Evolutionary conservation across 2,888 invertebrate genomes (phyloP).

Genomic region (Drosophila nr. perissopoda): DNA sequence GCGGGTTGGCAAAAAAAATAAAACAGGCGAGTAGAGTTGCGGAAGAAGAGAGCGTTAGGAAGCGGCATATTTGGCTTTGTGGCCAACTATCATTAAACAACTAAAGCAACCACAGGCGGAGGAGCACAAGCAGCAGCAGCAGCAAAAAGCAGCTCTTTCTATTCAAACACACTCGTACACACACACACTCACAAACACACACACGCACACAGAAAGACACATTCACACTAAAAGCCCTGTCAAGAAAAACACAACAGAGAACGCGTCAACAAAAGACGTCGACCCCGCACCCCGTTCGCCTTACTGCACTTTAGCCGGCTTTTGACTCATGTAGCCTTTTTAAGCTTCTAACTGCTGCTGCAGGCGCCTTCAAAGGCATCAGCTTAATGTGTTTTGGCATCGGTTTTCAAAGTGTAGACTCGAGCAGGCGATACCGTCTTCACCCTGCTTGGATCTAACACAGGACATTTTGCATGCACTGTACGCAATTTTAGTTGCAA

Average conservation of each 20-base stretch:
- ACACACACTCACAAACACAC: conserved; percentile 18
- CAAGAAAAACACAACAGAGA: conserved; percentile 39
- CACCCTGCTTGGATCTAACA: background rate
- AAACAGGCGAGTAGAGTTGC: conserved; percentile 8
- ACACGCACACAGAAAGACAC: conserved; percentile 2
- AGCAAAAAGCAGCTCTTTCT: conserved; percentile 23
- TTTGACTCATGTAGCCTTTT: conserved; percentile 67
- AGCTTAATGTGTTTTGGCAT: conserved; percentile 71
- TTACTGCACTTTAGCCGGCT: conserved; percentile 33
- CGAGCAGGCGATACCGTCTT: background rate
- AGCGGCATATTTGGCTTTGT: conserved; percentile 69
- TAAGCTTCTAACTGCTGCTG: conserved; percentile 64
- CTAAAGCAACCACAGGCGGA: conserved; percentile 59
- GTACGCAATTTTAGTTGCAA: background rate
- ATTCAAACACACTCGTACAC: conserved; percentile 15
- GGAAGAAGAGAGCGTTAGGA: conserved; percentile 35
- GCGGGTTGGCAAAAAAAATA: conserved; percentile 36
- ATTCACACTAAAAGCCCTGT: conserved; percentile 28
- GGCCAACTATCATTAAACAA: conserved; percentile 74
- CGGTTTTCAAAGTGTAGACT: conserved; percentile 50
- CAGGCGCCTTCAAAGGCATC: conserved; percentile 59
- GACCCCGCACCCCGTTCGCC: background rate
- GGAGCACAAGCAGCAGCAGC: conserved; percentile 22
- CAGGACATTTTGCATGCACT: conserved; percentile 54
- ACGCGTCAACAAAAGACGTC: conserved; percentile 44